Conservation (phyloP, 2,113 vertebrate genomes). For the Chamaea fasciata region DNA sequence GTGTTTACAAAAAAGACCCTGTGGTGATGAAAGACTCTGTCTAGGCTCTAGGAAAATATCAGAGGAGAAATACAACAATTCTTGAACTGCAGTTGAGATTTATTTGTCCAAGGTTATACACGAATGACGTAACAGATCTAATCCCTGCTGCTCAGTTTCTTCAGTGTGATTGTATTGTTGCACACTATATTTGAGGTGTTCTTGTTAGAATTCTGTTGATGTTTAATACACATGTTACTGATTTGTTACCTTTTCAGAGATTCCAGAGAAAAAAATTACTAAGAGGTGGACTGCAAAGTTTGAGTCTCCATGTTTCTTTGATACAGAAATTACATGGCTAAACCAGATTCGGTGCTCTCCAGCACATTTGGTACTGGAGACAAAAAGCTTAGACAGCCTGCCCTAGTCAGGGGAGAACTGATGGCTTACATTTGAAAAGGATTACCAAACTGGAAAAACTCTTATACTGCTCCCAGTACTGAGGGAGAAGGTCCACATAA, state of each 20-base stretch:
- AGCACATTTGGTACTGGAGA: not conserved
- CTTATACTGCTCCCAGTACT: not conserved
- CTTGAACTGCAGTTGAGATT: not conserved
- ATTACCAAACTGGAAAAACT: slow-evolving; percentile 30
- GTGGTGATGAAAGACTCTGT: not conserved
- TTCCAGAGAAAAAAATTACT: not conserved
- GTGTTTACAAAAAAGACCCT: rapidly evolving
- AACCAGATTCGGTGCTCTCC: not conserved
- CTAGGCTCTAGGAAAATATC: not conserved
- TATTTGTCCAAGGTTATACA: not conserved
- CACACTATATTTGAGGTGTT: not conserved
- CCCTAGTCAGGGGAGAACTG: not conserved
- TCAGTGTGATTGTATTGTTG: not conserved
- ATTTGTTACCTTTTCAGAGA: not conserved
- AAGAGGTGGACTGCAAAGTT: not conserved
- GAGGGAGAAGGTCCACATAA: not conserved
- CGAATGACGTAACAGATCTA: not conserved
- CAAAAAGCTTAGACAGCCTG: not conserved
- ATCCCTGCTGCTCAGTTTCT: not conserved
- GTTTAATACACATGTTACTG: not conserved
- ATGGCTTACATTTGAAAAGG: slow-evolving; percentile 8
- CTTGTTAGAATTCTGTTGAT: not conserved
- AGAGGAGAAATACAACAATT: not conserved
- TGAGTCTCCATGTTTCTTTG: not conserved
- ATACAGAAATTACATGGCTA: not conserved